A percentile compares a stretch with the other conserved stretches of the same genome.
Conservation (phyloP, 2,113 vertebrate genomes). For the Butorides virescens region DNA sequence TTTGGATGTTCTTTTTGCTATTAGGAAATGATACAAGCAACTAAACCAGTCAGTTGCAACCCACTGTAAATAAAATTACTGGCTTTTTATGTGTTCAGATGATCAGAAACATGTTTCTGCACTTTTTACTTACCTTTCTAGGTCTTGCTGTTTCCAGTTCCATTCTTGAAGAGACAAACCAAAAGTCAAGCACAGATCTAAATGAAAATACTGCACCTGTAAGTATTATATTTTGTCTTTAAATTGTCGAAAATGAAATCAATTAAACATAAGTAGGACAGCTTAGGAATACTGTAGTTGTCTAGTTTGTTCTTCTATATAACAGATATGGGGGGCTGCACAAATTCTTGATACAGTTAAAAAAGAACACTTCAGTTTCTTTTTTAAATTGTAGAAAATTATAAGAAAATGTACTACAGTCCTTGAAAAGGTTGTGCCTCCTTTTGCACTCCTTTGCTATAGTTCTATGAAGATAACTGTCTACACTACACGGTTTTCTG, state of each 20-base stretch:
- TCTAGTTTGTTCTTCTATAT: not conserved
- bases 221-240: not conserved
- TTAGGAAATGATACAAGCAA: not conserved
- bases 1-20: not conserved
- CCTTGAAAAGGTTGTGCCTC: not conserved
- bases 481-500: not conserved
- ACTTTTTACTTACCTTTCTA: not conserved
- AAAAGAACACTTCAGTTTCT: not conserved
- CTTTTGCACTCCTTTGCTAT: not conserved
- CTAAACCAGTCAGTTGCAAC: not conserved
- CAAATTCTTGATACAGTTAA: not conserved
- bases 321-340: not conserved
- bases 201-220: not conserved
- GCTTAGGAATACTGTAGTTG: not conserved
- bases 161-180: not conserved
- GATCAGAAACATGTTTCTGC: not conserved
- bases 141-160: not conserved
- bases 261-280: accelerated
- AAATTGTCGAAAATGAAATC: not conserved
- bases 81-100: not conserved
- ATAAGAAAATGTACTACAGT: not conserved
- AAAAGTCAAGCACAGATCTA: not conserved
- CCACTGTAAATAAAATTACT: not conserved
- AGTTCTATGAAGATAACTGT: not conserved
- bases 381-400: not conserved